A percentile compares a stretch with the other conserved stretches of the same genome.
Evolutionary conservation across 2,888 invertebrate genomes (phyloP).

Genomic region (Drosophila ustulata): DNA sequence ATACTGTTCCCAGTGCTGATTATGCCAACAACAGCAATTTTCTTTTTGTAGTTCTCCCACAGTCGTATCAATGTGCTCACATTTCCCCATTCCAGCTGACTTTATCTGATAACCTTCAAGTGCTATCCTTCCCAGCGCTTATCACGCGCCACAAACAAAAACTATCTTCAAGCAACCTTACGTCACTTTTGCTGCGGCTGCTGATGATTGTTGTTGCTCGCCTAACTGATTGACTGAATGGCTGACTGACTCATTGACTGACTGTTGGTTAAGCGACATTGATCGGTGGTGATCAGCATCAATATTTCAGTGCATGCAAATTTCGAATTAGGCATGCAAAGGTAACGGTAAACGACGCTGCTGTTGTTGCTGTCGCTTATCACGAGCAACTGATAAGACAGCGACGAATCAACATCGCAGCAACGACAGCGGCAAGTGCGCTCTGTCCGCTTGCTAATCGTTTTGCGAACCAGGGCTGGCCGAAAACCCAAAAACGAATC

Average conservation of each 20-base stretch:
- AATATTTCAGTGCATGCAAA: constrained; percentile 47
- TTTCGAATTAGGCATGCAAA: constrained; percentile 23
- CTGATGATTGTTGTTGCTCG: not conserved
- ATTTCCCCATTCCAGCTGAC: constrained; percentile 11
- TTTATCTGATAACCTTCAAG: constrained; percentile 31
- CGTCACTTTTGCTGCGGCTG: constrained; percentile 28
- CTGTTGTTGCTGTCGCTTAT: constrained; percentile 53
- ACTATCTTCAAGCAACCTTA: constrained; percentile 20
- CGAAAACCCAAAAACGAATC: constrained; percentile 30
- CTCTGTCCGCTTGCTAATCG: constrained; percentile 57
- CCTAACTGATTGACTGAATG: constrained; percentile 9
- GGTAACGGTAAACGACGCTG: constrained; percentile 33
- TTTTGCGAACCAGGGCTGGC: constrained; percentile 63
- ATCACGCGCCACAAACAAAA: constrained; percentile 10
- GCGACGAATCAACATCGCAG: constrained; percentile 28
- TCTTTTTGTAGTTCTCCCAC: not conserved
- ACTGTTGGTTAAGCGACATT: constrained; percentile 17
- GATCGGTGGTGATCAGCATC: constrained; percentile 35
- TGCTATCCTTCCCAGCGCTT: constrained; percentile 31
- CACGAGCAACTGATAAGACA: constrained; percentile 68
- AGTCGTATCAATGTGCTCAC: not conserved
- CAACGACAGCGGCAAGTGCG: constrained; percentile 57
- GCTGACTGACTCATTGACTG: constrained; percentile 18
- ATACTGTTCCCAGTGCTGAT: too few relatives aligned
- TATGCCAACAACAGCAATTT: too few relatives aligned